Evolutionary conservation across 2,113 vertebrate species (phyloP).

Genomic region (Willisornis vidua): DNA sequence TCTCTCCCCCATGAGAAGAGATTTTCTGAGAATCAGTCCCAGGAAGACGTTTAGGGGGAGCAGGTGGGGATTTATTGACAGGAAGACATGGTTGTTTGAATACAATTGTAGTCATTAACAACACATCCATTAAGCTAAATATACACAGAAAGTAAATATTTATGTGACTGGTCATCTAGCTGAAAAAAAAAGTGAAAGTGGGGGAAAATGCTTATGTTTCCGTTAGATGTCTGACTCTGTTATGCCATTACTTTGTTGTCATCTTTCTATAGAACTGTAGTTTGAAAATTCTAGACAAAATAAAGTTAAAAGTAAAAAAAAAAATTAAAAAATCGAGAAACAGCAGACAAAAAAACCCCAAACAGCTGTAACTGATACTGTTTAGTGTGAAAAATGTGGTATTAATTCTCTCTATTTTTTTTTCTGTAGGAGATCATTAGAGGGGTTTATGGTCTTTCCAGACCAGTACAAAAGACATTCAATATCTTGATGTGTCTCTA

Average conservation of each 20-base stretch:
- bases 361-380: not conserved
- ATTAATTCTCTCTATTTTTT: not conserved
- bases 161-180: not conserved
- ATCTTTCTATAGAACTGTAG: not conserved
- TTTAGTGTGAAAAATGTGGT: not conserved
- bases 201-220: not conserved
- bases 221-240: not conserved
- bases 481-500: conserved; percentile 9
- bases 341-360: not conserved
- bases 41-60: not conserved
- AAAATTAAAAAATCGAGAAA: not conserved
- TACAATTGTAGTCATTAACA: not conserved
- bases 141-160: conserved; percentile 10
- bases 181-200: not conserved
- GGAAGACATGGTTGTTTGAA: not conserved
- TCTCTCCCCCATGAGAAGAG: not conserved
- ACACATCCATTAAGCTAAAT: not conserved
- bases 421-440: conserved; percentile 22
- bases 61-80: conserved; percentile 19
- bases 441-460: conserved; percentile 40
- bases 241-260: not conserved
- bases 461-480: conserved; percentile 30
- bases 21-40: not conserved
- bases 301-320: not conserved
- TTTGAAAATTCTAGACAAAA: not conserved